Evolutionary conservation across 2,797 vertebrate species (phyloP).

Genomic region (Myotis myotis): DNA sequence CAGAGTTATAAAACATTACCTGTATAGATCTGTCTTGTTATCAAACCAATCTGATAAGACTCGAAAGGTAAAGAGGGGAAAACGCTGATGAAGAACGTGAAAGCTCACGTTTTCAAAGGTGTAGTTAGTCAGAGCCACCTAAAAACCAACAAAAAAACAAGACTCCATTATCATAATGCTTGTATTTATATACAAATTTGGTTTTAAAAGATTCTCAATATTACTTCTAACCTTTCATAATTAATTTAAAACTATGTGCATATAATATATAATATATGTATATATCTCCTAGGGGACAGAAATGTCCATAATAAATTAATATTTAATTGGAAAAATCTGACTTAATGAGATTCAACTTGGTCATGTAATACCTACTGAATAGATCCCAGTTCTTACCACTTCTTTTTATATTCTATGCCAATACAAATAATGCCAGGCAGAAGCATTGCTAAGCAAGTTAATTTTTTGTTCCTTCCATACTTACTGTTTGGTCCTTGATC

Average conservation of each 20-base stretch:
- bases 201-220: conserved; percentile 8
- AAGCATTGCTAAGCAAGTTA: background rate
- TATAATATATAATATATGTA: background rate
- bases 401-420: background rate
- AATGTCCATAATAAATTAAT: conserved; percentile 43
- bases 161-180: conserved; percentile 17
- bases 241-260: conserved; percentile 11
- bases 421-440: background rate
- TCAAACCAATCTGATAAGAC: conserved; percentile 98
- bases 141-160: conserved; percentile 49
- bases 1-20: conserved; percentile 84
- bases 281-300: conserved; percentile 1
- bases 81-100: conserved; percentile 93
- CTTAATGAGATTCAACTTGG: background rate
- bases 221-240: conserved; percentile 31
- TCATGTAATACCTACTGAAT: background rate
- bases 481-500: conserved; percentile 28
- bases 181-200: background rate
- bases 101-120: conserved; percentile 98
- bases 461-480: conserved; percentile 9
- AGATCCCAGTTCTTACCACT: background rate
- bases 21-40: conserved; percentile 93
- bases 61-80: conserved; percentile 91
- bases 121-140: conserved; percentile 95
- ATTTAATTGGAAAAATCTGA: conserved; percentile 43